Percentiles rank a stretch among this genome's conserved stretches.
phyloP scores from a whole-genome alignment of 2,113 vertebrate genomes.

The Pomatostomus ruficeps region DNA sequence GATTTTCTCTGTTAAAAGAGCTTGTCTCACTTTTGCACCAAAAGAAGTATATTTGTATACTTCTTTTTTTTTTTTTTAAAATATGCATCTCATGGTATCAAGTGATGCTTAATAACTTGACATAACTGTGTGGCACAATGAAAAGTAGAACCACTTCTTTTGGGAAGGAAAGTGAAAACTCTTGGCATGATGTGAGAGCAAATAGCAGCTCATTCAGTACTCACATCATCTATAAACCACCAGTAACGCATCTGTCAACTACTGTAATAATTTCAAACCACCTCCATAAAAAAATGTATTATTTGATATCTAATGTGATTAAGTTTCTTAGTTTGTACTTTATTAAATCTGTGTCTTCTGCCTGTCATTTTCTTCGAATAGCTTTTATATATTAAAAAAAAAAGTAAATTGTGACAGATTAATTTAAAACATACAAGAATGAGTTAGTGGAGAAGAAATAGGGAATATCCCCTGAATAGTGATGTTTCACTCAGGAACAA shows the following conservation, averaged over 20 bases:
- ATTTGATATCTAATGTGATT: slow-evolving; percentile 25
- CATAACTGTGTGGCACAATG: background rate
- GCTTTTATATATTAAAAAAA: background rate
- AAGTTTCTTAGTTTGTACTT: slow-evolving; percentile 4
- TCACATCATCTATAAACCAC: background rate
- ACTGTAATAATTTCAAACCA: background rate
- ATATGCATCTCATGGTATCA: background rate
- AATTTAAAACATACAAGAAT: slow-evolving; percentile 9
- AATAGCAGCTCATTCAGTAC: background rate
- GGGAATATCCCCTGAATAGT: background rate
- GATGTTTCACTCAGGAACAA: background rate
- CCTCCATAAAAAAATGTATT: background rate
- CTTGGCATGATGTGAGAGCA: background rate
- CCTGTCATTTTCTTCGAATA: background rate
- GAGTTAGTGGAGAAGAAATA: background rate
- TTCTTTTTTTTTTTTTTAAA: background rate
- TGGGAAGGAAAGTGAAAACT: background rate
- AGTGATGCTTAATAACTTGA: background rate
- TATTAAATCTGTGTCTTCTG: slow-evolving; percentile 11
- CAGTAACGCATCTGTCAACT: background rate
- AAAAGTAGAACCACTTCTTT: background rate
- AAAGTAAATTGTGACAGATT: background rate
- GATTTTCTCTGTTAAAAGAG: background rate
- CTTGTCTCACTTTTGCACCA: background rate
- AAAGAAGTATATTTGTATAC: background rate